Base-by-base conservation (phyloP, 2,888 invertebrate species). In the Yponomeuta sedellus region DNA sequence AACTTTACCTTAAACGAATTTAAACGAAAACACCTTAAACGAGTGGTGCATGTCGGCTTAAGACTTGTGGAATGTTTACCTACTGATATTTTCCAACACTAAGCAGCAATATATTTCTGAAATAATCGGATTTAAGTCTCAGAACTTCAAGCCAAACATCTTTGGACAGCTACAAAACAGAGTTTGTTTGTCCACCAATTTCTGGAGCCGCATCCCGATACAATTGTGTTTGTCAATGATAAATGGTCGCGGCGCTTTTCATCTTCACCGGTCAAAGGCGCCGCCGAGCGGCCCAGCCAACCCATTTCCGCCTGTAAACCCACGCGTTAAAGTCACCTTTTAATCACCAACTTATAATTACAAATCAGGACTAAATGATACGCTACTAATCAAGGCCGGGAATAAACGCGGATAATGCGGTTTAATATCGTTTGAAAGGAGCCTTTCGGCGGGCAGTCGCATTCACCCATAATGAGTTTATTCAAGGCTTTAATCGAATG, bases 191-290 rank as follows among this genome's bases (percentile, higher is more conserved):
- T 86, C 85, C 83, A 86, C 83, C 85, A 83, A 88, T 88, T 86
- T 83, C 82, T 85, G 40, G 44, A 52, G 80, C 82, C 81, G 78
- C 83, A 85, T 86, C 84, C 83, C 84, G 83, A 88, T 88, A 90
- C 90, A 84, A 90, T 88, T 90, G 90, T 88, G 82, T 89, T 88
- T 91, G 90, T 88, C 89, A 88, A 90, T 91, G 91, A 91, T 91
- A 90, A 91, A 91, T 91, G 89, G 88, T 82, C 79, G 81, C 90
- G 89, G 90, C 72, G 79, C 87, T 86, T 90, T 90, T 91, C 89
- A 91, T 91, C 91, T 88, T 82, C 69, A 74, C 70, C 75, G 75
- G 77, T 86, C 89, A 90, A 90, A 91, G 84, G 83, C 81, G 81
- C 91, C 91, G 91, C 83, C 78, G 64, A 63, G 66, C 34, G 65